These are phyloP conservation scores for Rhea americana DNA, from an alignment of 2,113 vertebrate species.

Conservation along the genomic window DNA sequence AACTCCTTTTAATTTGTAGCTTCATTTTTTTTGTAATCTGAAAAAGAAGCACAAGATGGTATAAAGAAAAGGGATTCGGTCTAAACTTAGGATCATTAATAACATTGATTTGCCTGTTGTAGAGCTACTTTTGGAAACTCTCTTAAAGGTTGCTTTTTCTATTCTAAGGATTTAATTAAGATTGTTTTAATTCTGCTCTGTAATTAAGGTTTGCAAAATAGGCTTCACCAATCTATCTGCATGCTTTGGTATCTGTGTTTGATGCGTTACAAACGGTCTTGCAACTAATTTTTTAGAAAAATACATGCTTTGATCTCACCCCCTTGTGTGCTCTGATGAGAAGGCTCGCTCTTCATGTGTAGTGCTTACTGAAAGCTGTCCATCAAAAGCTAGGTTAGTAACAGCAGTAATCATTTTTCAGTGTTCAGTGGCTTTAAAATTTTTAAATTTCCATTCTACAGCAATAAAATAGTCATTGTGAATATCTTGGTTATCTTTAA, in stretches of 20 bases:
- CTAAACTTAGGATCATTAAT: neutral
- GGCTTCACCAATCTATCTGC: neutral
- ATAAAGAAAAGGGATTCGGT: neutral
- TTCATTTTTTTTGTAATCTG: neutral
- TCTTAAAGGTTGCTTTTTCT: neutral
- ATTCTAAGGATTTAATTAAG: neutral
- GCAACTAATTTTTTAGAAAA: neutral
- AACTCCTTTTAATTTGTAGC: neutral
- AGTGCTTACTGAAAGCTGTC: neutral
- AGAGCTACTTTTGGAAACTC: neutral
- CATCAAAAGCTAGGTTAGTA: neutral
- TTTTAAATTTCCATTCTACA: neutral
- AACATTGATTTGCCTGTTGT: neutral
- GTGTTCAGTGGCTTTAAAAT: neutral
- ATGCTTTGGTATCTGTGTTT: neutral
- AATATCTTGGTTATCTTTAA: neutral
- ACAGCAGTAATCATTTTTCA: neutral
- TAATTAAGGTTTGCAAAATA: neutral
- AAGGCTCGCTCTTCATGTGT: fast-evolving
- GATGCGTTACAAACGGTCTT: neutral
- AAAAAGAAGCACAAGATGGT: neutral
- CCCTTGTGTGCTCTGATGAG: neutral
- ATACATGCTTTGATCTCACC: neutral
- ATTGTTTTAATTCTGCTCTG: neutral
- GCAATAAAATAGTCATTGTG: neutral